These are phyloP conservation scores for Zaprionus davidi DNA, from an alignment of 1,140 invertebrate species.

Conservation along the genomic window DNA sequence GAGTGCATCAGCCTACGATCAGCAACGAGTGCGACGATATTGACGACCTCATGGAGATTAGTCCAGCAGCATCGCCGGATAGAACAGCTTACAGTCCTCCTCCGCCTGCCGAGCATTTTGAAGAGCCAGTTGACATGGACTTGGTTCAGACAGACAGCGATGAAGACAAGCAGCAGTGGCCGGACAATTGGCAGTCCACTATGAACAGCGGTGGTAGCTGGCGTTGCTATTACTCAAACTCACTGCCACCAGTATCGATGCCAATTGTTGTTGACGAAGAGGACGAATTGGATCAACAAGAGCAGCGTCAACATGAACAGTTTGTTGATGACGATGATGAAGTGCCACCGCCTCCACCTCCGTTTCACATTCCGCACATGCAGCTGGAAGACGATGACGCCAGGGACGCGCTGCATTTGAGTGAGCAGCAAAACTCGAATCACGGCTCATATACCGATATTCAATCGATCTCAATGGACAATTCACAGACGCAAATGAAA, in stretches of 20 bases:
- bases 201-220: conserved; percentile 50
- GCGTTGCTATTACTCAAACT: conserved; percentile 55
- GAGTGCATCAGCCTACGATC: conserved; percentile 56
- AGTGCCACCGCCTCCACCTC: conserved; percentile 61
- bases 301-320: not conserved
- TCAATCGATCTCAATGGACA: conserved; percentile 72
- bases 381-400: conserved; percentile 66
- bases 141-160: conserved; percentile 77
- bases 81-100: conserved; percentile 44
- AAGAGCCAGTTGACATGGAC: conserved; percentile 80
- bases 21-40: conserved; percentile 59
- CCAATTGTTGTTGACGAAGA: conserved; percentile 71
- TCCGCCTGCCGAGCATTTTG: not conserved
- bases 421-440: conserved; percentile 49
- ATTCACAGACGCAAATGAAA: conserved; percentile 48
- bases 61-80: conserved; percentile 72
- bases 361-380: conserved; percentile 65
- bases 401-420: conserved; percentile 59
- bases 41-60: conserved; percentile 79
- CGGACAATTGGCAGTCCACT: conserved; percentile 44
- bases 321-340: conserved; percentile 60
- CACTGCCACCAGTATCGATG: conserved; percentile 57
- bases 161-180: conserved; percentile 51
- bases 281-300: conserved; percentile 34
- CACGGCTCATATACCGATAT: conserved; percentile 53